Evolutionary conservation across 2,113 vertebrate species (phyloP).

Genomic region (Sphaerodactylus townsendi): DNA sequence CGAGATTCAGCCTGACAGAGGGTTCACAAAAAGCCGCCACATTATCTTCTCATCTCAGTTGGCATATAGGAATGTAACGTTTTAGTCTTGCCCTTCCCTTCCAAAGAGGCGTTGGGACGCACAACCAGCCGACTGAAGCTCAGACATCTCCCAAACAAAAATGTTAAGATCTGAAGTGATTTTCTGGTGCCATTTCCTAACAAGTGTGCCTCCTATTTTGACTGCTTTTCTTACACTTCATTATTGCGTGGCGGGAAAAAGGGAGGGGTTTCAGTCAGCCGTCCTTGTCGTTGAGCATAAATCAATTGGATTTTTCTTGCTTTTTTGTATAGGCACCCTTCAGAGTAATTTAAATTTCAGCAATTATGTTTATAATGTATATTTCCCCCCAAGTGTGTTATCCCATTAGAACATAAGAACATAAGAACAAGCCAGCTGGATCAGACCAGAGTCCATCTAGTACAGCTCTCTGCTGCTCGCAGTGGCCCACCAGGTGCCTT

Average conservation of each 20-base stretch:
- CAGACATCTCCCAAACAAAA: conserved; percentile 38
- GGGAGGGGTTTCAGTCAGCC: background rate
- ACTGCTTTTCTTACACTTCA: conserved; percentile 3
- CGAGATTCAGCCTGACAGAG: conserved; percentile 62
- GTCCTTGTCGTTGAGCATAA: conserved; percentile 38
- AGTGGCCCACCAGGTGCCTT: too few relatives aligned
- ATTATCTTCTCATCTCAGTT: conserved; percentile 63
- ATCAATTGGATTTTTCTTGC: conserved; percentile 59
- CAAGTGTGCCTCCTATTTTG: background rate
- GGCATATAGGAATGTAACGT: conserved; percentile 60
- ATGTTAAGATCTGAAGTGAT: conserved; percentile 53
- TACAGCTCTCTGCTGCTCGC: too few relatives aligned
- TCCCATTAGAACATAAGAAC: conserved; percentile 68
- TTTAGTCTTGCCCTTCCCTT: conserved; percentile 57
- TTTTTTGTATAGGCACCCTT: conserved; percentile 67
- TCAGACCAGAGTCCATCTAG: too few relatives aligned
- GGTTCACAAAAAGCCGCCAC: conserved; percentile 53
- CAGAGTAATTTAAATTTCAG: conserved; percentile 70
- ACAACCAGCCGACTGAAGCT: conserved; percentile 58
- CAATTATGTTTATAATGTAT: conserved; percentile 61
- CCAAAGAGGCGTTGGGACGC: conserved; percentile 39
- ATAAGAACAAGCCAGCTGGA: too few relatives aligned
- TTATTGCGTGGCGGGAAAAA: background rate
- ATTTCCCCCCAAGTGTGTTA: conserved; percentile 59
- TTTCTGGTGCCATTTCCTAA: conserved; percentile 31